A percentile compares a stretch with the other conserved stretches of the same genome.
Conservation (phyloP, 2,888 invertebrate genomes). For the Eilema griseolum region DNA sequence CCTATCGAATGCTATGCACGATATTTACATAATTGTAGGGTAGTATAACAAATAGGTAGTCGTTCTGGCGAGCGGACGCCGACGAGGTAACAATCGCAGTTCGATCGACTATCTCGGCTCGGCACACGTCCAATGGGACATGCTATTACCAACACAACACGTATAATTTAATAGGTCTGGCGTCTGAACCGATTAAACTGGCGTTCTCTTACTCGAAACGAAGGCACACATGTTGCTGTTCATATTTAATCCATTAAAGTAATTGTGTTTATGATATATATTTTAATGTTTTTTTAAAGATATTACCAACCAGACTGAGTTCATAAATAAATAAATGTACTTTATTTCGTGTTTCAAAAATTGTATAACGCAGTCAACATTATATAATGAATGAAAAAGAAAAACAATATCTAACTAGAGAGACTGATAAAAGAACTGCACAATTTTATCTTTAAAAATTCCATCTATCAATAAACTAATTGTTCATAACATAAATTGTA, state of each 20-base stretch:
- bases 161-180: constrained; percentile 28
- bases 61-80: constrained; percentile 31
- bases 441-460: too few species aligned
- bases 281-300: background rate
- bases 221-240: constrained; percentile 1
- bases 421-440: too few species aligned
- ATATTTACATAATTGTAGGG: constrained; percentile 45
- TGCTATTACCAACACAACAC: constrained; percentile 33
- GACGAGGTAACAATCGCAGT: constrained; percentile 36
- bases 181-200: background rate
- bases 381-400: too few species aligned
- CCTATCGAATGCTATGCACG: constrained; percentile 12
- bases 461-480: too few species aligned
- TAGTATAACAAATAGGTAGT: constrained; percentile 42
- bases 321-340: background rate
- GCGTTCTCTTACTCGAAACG: background rate
- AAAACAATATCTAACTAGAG: too few species aligned
- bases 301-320: background rate
- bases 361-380: too few species aligned
- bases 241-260: background rate
- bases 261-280: background rate
- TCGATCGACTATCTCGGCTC: constrained; percentile 46
- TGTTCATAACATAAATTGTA: background rate
- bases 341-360: background rate
- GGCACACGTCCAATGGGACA: constrained; percentile 50